These are phyloP conservation scores for Vidua macroura DNA, from an alignment of 2,113 vertebrate species.

Conservation along the genomic window DNA sequence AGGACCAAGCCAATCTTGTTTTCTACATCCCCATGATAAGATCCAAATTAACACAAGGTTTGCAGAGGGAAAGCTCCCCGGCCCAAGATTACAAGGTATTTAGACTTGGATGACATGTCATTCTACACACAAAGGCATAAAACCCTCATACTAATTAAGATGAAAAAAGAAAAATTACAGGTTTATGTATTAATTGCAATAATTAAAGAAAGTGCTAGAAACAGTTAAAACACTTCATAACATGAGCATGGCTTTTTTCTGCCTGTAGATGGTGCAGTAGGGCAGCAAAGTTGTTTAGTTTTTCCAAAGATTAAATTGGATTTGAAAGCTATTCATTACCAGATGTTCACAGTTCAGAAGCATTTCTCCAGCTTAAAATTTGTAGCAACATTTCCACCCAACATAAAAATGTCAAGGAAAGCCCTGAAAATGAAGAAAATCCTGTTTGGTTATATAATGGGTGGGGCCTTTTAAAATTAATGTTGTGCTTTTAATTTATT, in stretches of 20 bases:
- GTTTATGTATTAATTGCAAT: background rate
- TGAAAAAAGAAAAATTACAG: background rate
- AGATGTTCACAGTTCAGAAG: conserved; percentile 8
- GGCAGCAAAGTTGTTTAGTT: background rate
- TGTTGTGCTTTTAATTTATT: background rate
- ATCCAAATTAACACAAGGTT: background rate
- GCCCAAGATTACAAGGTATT: background rate
- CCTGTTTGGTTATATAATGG: background rate
- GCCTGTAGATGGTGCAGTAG: conserved; percentile 61
- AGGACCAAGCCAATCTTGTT: background rate
- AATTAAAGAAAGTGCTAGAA: background rate
- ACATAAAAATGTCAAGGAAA: background rate
- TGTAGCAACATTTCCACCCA: background rate
- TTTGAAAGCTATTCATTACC: conserved; percentile 10
- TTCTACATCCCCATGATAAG: background rate
- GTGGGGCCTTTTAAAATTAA: background rate
- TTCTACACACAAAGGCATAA: background rate
- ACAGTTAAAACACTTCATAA: background rate
- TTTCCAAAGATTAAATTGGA: background rate
- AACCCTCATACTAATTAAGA: background rate
- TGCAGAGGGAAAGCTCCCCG: background rate
- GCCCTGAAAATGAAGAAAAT: background rate
- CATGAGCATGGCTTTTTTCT: background rate
- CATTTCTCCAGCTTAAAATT: background rate
- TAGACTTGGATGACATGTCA: background rate